These are phyloP conservation scores for Erebia palarica DNA, from an alignment of 2,888 invertebrate species.

Conservation along the genomic window DNA sequence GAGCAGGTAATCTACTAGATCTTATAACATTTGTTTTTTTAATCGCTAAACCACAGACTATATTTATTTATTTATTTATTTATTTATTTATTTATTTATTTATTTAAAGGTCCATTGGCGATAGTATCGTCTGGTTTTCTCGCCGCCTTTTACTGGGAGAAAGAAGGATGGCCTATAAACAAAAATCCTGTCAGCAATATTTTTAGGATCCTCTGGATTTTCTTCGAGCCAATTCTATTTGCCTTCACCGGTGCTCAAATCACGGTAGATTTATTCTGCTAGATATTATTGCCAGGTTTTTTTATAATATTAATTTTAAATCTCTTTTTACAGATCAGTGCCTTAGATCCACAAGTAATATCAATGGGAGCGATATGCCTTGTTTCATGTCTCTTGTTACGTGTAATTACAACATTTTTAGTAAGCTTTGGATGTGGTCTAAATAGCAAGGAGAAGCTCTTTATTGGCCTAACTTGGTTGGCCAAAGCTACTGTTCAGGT, in stretches of 20 bases:
- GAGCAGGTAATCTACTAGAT: conserved; percentile 67
- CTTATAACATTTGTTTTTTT: too few relatives aligned
- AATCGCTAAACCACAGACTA: background rate
- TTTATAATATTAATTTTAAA: background rate
- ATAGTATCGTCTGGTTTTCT: conserved; percentile 88
- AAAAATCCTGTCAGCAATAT: conserved; percentile 89
- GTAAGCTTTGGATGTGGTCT: conserved; percentile 87
- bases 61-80: background rate
- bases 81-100: background rate
- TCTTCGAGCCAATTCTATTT: conserved; percentile 94
- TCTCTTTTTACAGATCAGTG: conserved; percentile 61
- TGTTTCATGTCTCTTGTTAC: conserved; percentile 81
- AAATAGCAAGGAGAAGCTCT: conserved; percentile 90
- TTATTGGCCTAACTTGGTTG: conserved; percentile 92
- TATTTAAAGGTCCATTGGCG: conserved; percentile 83
- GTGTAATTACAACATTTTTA: conserved; percentile 83
- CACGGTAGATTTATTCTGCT: conserved; percentile 70
- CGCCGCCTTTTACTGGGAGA: conserved; percentile 87
- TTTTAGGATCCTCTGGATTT: conserved; percentile 92
- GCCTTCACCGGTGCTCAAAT: conserved; percentile 94
- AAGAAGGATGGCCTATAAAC: conserved; percentile 88
- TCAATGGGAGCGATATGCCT: conserved; percentile 84
- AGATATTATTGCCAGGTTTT: too few relatives aligned
- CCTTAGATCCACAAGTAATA: conserved; percentile 84
- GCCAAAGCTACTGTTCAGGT: conserved; percentile 96